Conservation (phyloP, 2,888 invertebrate genomes). For the Syrista parreyssii region DNA sequence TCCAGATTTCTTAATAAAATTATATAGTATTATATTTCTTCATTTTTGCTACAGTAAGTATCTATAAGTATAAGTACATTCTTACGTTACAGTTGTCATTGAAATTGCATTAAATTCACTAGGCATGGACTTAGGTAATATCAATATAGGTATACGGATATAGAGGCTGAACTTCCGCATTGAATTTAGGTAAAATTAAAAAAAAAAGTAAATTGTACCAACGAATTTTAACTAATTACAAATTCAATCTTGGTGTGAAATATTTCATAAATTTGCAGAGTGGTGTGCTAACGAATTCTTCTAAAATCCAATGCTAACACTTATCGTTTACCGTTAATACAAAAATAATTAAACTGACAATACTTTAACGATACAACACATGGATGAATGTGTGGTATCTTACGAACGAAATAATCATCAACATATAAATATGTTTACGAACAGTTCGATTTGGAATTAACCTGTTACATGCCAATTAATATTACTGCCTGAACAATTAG, state of each 20-base stretch:
- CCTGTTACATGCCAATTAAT: neutral
- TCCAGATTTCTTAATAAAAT: constrained; percentile 22
- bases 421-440: neutral
- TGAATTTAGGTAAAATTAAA: too few relatives aligned
- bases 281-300: neutral
- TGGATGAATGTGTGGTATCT: neutral
- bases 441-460: neutral
- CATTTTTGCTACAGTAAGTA: constrained; percentile 15
- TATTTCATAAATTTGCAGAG: neutral
- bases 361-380: constrained; percentile 17
- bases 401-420: neutral
- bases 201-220: too few relatives aligned
- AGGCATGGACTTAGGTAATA: neutral
- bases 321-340: constrained; percentile 18
- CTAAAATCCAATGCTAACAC: neutral
- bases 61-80: constrained; percentile 23
- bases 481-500: neutral
- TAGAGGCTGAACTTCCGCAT: neutral
- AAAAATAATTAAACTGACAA: constrained; percentile 45
- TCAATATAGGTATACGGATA: constrained; percentile 6
- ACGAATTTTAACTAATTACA: neutral
- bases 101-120: constrained; percentile 12
- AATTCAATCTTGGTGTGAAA: neutral
- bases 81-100: constrained; percentile 19
- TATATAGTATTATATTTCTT: constrained; percentile 27